phyloP scores from a whole-genome alignment of 1,140 invertebrate genomes.

The Leptoteleia sp. region DNA sequence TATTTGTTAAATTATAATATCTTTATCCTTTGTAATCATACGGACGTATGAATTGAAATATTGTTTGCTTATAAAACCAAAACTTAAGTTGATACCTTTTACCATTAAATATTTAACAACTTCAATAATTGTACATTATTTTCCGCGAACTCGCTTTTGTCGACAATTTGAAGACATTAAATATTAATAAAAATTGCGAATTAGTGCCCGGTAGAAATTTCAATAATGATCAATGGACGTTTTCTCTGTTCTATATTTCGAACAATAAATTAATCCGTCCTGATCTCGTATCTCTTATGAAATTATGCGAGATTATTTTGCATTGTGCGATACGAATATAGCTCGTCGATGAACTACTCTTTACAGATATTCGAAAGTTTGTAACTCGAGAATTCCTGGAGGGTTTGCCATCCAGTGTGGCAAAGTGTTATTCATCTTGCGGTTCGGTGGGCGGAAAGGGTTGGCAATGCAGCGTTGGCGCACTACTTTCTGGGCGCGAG shows the following conservation, averaged over 20 bases:
- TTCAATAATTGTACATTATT: too few species aligned
- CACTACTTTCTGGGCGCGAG: slow-evolving; percentile 46
- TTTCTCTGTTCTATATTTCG: slow-evolving; percentile 18
- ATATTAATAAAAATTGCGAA: slow-evolving; percentile 7
- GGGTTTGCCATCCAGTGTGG: slow-evolving; percentile 38
- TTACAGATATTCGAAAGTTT: slow-evolving; percentile 51
- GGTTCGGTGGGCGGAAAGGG: slow-evolving; percentile 24
- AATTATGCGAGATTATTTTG: slow-evolving; percentile 40
- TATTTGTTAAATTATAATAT: too few species aligned
- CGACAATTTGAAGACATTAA: slow-evolving; percentile 17
- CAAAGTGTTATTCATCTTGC: slow-evolving; percentile 63
- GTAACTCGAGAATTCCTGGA: slow-evolving; percentile 50
- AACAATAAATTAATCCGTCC: slow-evolving; percentile 33
- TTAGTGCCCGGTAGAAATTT: slow-evolving; percentile 2
- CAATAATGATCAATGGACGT: slow-evolving; percentile 22
- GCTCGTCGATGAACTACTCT: slow-evolving; percentile 40
- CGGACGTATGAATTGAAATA: too few species aligned
- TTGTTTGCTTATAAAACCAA: too few species aligned
- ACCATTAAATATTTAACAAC: too few species aligned
- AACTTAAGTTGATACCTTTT: too few species aligned
- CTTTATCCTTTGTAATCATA: too few species aligned
- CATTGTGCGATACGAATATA: slow-evolving; percentile 24
- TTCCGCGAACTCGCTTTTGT: too few species aligned
- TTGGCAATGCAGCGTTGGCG: slow-evolving; percentile 37
- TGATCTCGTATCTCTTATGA: slow-evolving; percentile 22